A percentile compares a stretch with the other conserved stretches of the same genome.
These are phyloP conservation scores for Drosophila maculinotata DNA, from an alignment of 2,888 invertebrate species.

Conservation along the genomic window DNA sequence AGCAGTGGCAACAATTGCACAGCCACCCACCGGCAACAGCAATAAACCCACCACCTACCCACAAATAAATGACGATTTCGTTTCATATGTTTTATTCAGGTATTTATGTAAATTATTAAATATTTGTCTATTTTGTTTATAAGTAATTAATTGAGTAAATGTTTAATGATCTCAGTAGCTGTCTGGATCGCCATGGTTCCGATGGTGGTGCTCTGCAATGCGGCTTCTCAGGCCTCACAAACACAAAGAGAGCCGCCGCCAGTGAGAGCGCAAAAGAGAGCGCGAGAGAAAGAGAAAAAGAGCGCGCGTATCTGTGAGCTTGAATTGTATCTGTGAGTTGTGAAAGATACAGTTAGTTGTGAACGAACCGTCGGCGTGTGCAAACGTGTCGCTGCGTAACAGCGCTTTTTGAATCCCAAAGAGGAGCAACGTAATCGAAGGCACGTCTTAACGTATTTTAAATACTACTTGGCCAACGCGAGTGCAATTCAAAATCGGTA, in stretches of 20 bases:
- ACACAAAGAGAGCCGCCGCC: not conserved
- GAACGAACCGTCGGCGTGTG: conserved; percentile 58
- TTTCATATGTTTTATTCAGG: not conserved
- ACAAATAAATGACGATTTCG: not conserved
- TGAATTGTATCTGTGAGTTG: conserved; percentile 34
- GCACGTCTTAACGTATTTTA: conserved; percentile 48
- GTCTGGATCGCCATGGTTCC: conserved; percentile 15
- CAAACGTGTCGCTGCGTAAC: conserved; percentile 48
- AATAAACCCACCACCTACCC: conserved; percentile 6
- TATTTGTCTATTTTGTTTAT: not conserved
- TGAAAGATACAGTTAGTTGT: conserved; percentile 59
- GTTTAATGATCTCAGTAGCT: conserved; percentile 13
- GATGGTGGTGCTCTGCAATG: conserved; percentile 13
- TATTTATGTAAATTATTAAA: conserved; percentile 1
- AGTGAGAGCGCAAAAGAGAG: conserved; percentile 10
- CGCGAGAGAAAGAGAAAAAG: not conserved
- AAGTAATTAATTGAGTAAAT: conserved; percentile 16
- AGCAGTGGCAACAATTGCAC: conserved; percentile 5
- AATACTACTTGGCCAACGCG: conserved; percentile 54
- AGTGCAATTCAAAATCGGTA: conserved; percentile 38
- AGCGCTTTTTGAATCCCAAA: conserved; percentile 27
- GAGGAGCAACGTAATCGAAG: conserved; percentile 37
- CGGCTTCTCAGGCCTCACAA: not conserved
- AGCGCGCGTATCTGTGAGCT: conserved; percentile 12
- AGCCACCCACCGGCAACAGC: conserved; percentile 1